Percentiles rank a stretch among this genome's conserved stretches.
phyloP scores from a whole-genome alignment of 2,888 invertebrate genomes.

The Drosophila neotestacea region DNA sequence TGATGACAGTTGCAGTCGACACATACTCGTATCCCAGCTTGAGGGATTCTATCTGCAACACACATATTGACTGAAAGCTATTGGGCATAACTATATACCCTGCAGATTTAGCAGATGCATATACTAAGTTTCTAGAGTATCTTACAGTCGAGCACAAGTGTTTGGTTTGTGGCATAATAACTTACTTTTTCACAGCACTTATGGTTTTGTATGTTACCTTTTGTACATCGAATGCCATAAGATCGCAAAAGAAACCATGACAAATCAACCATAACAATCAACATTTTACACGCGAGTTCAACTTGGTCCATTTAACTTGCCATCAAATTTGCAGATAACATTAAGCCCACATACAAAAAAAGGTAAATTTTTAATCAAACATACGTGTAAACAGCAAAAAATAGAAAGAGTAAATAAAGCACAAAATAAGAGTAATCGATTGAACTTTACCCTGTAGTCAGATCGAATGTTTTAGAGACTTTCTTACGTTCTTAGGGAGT shows the following conservation, averaged over 20 bases:
- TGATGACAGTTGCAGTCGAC: slow-evolving; percentile 60
- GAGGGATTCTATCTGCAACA: slow-evolving; percentile 11
- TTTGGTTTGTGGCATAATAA: background rate
- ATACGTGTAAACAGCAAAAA: slow-evolving; percentile 41
- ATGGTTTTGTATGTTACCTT: background rate
- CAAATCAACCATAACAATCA: slow-evolving; percentile 63
- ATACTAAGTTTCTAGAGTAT: background rate
- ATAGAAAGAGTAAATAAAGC: slow-evolving; percentile 11
- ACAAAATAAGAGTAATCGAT: background rate
- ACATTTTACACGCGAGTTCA: slow-evolving; percentile 59
- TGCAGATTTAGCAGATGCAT: background rate
- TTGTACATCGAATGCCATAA: slow-evolving; percentile 2
- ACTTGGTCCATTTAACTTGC: slow-evolving; percentile 34
- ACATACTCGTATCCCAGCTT: slow-evolving; percentile 10
- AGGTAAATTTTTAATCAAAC: slow-evolving; percentile 33
- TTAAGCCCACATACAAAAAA: slow-evolving; percentile 1
- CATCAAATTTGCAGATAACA: background rate
- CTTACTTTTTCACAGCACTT: background rate
- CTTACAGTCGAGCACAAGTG: background rate
- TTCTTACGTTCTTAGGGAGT: too few relatives aligned
- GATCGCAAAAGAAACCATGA: slow-evolving; percentile 36
- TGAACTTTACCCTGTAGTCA: background rate
- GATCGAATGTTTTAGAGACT: background rate
- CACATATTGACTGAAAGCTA: background rate
- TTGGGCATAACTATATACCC: background rate